These are phyloP conservation scores for Sphaerophoria rueppellii DNA, from an alignment of 2,888 invertebrate genomes.

Conservation along the genomic window DNA sequence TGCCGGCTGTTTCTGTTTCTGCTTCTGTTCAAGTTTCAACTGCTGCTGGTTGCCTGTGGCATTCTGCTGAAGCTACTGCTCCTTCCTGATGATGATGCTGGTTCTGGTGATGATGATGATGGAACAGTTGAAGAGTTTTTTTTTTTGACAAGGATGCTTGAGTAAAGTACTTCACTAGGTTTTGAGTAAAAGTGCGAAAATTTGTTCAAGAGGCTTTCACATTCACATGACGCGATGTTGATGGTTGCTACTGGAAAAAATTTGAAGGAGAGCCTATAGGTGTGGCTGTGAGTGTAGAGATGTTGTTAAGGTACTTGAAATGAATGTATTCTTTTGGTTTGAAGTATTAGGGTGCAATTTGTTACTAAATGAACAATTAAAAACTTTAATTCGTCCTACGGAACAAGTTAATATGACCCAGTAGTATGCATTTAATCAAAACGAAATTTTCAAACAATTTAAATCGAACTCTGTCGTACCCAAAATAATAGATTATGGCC, in stretches of 20 bases:
- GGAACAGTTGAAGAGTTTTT: slow-evolving; percentile 52
- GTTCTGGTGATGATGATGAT: slow-evolving; percentile 30
- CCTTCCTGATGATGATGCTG: not conserved
- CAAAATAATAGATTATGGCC: too few relatives aligned
- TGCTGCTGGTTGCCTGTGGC: too few relatives aligned
- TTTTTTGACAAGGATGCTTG: slow-evolving; percentile 57
- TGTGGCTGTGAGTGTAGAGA: not conserved
- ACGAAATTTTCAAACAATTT: too few relatives aligned
- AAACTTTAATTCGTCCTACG: not conserved
- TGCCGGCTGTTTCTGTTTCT: slow-evolving; percentile 32
- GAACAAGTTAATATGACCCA: too few relatives aligned
- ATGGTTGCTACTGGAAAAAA: slow-evolving; percentile 2
- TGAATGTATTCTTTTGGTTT: not conserved
- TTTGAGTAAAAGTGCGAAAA: slow-evolving; percentile 60
- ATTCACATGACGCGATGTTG: slow-evolving; percentile 29
- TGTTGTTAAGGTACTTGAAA: not conserved
- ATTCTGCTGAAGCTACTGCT: too few relatives aligned
- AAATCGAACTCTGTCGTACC: too few relatives aligned
- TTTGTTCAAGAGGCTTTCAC: slow-evolving; percentile 63
- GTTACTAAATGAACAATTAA: too few relatives aligned
- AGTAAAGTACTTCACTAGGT: slow-evolving; percentile 53
- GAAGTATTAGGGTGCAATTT: not conserved
- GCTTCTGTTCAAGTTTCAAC: not conserved
- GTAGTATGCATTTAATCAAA: too few relatives aligned
- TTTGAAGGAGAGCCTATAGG: not conserved